A percentile compares a stretch with the other conserved stretches of the same genome.
Conservation (phyloP, 2,797 vertebrate genomes). For the Lacerta agilis region DNA sequence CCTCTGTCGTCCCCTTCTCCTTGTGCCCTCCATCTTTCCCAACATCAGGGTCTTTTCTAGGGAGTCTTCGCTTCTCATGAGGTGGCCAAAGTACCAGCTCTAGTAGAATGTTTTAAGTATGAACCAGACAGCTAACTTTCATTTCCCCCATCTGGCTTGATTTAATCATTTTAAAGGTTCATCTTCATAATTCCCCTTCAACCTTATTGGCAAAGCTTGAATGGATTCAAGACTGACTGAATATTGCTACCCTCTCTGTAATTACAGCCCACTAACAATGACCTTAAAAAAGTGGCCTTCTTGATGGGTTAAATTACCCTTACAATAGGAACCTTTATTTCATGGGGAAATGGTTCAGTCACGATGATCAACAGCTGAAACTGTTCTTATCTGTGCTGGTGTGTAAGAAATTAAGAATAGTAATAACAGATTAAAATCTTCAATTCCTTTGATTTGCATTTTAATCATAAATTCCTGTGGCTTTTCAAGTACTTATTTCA, state of each 20-base stretch:
- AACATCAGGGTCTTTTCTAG: too few relatives aligned
- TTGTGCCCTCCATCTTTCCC: too few relatives aligned
- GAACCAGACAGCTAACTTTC: neutral
- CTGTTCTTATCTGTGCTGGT: neutral
- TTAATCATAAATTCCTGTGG: conserved; percentile 21
- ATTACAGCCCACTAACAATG: neutral
- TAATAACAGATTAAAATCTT: conserved; percentile 6
- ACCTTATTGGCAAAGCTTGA: neutral
- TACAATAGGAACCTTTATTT: neutral
- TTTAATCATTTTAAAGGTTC: conserved; percentile 27
- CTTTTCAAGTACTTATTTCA: conserved; percentile 31
- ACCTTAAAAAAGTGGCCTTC: neutral
- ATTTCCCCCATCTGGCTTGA: neutral
- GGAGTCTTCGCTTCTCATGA: too few relatives aligned
- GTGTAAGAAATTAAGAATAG: conserved; percentile 9
- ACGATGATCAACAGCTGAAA: conserved; percentile 18
- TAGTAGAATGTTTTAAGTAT: conserved; percentile 13
- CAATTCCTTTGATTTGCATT: conserved; percentile 19
- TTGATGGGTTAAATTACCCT: conserved; percentile 10
- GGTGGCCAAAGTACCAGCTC: neutral
- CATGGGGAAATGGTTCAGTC: conserved; percentile 15
- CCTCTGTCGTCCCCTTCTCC: too few relatives aligned
- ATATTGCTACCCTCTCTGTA: neutral
- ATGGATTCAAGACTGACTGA: neutral
- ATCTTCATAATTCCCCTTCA: conserved; percentile 14